Base-by-base conservation (phyloP, 2,113 vertebrate species). In the Siphamia tubifer region DNA sequence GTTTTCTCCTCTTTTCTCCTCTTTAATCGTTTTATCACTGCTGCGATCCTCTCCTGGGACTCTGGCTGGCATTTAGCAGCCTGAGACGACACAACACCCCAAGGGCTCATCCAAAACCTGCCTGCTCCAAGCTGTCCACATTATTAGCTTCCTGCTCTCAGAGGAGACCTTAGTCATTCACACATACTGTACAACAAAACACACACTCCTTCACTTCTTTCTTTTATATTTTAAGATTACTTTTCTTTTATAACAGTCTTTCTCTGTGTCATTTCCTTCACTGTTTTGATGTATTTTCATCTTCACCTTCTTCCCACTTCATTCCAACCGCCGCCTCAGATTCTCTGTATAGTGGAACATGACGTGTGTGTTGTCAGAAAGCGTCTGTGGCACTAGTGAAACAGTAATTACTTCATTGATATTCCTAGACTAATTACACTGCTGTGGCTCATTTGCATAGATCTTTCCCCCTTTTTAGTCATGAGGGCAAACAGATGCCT, bases 61-160 rank as follows among this genome's bases (percentile, higher is more conserved):
- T 47, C 36, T 27, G 25, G 49, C 38, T 73, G 68, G 68, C 49
- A 56, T 78, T 73, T 68, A 73, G 36, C 38, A 67, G 56, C 13
- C 62, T 63, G 68, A 78, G 62, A 60, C 23, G n/a, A 55, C 61
- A 61, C 54, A 30, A 49, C 35, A 72, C 68, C 68, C 42, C 55
- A 49, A 62, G 55, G 68, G 62, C 62, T 67, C 68, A 57, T 78
- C 75, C 68, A 73, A 78, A 78, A 72, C 56, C 68, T 57, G 68
- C 51, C 38, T 23, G 51, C 75, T 73, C 68, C 63, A 78, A 78
- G 68, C 62, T 72, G 75, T 72, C 75, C 68, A 57, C 56, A 23
- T 63, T 73, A 73, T 72, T 78, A 68, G 49, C 49, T 55, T 6
- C 27, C 31, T 34, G 62, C 43, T 67, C 68, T 78, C 48, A 45